A percentile compares a stretch with the other conserved stretches of the same genome.
These are phyloP conservation scores for Brachylomia viminalis DNA, from an alignment of 2,888 invertebrate species.

Conservation along the genomic window DNA sequence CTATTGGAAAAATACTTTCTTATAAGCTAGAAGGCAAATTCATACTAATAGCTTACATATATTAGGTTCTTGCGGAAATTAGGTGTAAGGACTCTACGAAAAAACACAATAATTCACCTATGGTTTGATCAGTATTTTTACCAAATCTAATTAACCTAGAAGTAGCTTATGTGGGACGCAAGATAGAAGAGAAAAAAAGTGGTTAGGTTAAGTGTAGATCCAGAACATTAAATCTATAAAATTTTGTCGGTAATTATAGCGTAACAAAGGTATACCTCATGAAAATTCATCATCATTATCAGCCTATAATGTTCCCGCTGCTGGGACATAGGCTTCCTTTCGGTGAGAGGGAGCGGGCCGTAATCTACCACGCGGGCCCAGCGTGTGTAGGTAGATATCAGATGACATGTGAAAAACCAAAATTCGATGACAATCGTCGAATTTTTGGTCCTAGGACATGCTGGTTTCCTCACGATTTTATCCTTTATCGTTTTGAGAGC, in stretches of 20 bases:
- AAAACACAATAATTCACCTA: neutral
- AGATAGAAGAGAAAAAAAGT: neutral
- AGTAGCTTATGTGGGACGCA: neutral
- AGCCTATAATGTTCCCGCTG: too few relatives aligned
- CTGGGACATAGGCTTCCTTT: too few relatives aligned
- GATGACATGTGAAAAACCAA: too few relatives aligned
- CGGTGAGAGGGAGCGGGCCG: too few relatives aligned
- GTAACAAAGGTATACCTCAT: too few relatives aligned
- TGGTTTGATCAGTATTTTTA: neutral
- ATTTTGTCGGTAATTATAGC: neutral
- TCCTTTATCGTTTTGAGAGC: too few relatives aligned
- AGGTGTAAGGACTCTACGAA: neutral
- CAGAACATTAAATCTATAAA: neutral
- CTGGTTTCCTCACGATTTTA: too few relatives aligned
- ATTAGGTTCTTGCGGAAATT: neutral
- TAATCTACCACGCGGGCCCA: too few relatives aligned
- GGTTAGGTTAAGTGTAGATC: neutral
- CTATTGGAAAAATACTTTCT: constrained; percentile 20
- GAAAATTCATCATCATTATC: too few relatives aligned
- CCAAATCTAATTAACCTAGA: neutral
- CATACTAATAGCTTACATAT: neutral
- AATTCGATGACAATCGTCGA: too few relatives aligned
- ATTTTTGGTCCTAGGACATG: too few relatives aligned
- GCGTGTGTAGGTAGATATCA: too few relatives aligned
- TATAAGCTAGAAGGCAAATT: neutral